Evolutionary conservation across 2,888 invertebrate genomes (phyloP).

Genomic region (Mallateleia sp.): DNA sequence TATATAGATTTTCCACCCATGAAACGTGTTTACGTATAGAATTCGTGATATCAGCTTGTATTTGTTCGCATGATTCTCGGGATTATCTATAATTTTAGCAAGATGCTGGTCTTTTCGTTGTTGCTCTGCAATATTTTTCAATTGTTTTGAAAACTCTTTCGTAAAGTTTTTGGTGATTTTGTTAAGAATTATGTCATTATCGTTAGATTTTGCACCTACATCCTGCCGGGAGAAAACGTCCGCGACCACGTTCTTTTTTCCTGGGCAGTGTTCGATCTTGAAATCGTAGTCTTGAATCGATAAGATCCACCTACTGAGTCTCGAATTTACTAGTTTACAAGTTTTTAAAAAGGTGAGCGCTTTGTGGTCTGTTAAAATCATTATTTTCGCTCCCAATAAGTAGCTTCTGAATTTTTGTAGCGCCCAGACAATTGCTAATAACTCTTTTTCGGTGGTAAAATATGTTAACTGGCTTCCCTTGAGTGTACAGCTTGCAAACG

Average conservation of each 20-base stretch:
- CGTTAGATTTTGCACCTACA: neutral
- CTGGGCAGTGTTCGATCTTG: too few species aligned
- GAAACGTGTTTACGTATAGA: too few species aligned
- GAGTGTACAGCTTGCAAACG: too few species aligned
- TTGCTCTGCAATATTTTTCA: neutral
- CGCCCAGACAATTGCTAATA: too few species aligned
- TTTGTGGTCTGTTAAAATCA: conserved; percentile 81
- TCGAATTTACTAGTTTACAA: conserved; percentile 80
- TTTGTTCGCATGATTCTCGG: too few species aligned
- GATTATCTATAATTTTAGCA: too few species aligned
- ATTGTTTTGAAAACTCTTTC: neutral
- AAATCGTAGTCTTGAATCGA: too few species aligned
- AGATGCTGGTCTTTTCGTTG: neutral
- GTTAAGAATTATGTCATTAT: conserved; percentile 11
- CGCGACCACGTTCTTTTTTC: conserved; percentile 78
- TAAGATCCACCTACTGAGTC: conserved; percentile 83
- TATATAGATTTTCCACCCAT: too few species aligned
- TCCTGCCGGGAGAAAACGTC: conserved; percentile 57
- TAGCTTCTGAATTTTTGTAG: conserved; percentile 52
- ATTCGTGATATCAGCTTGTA: too few species aligned
- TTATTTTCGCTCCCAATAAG: conserved; percentile 54
- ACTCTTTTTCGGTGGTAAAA: too few species aligned
- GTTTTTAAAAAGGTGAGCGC: too few species aligned
- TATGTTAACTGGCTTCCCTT: too few species aligned
- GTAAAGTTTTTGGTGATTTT: neutral